Percentiles rank a stretch among this genome's conserved stretches.
phyloP scores from a whole-genome alignment of 64 coral and sea anemone species.

The Orbicella faveolata region DNA sequence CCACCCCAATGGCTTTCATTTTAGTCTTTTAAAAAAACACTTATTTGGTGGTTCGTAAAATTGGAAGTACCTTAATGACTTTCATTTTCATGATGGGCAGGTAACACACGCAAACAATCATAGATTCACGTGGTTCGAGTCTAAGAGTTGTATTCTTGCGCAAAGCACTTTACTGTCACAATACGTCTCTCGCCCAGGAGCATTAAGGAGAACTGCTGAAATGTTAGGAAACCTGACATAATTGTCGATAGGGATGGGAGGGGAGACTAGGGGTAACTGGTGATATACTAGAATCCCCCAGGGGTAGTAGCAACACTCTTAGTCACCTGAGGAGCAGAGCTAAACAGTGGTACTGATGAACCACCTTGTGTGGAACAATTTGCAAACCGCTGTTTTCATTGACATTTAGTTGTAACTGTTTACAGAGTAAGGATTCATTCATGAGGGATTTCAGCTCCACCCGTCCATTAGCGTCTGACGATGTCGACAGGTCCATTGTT shows the following conservation, averaged over 20 bases:
- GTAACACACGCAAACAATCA: too few relatives aligned
- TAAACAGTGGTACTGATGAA: not conserved
- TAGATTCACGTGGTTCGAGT: too few relatives aligned
- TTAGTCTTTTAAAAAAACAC: too few relatives aligned
- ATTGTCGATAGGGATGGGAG: too few relatives aligned
- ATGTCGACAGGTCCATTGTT: constrained; percentile 30
- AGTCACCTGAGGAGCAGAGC: not conserved
- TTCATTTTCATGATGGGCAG: not conserved
- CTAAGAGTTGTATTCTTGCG: not conserved
- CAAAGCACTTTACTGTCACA: not conserved
- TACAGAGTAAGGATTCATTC: constrained; percentile 68
- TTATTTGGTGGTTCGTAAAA: not conserved
- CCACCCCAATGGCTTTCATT: too few relatives aligned
- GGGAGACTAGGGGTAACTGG: not conserved
- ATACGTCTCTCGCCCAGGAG: not conserved
- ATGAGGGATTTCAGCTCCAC: constrained; percentile 52
- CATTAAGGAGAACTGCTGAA: too few relatives aligned
- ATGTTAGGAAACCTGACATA: not conserved
- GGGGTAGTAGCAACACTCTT: not conserved
- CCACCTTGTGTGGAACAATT: not conserved
- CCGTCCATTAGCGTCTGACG: constrained; percentile 16
- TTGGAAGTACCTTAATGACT: not conserved
- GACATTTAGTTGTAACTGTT: not conserved
- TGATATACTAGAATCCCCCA: not conserved
- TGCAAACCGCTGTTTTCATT: not conserved